phyloP scores from a whole-genome alignment of 2,888 invertebrate species.

The Troglohyphantes excavatus region DNA sequence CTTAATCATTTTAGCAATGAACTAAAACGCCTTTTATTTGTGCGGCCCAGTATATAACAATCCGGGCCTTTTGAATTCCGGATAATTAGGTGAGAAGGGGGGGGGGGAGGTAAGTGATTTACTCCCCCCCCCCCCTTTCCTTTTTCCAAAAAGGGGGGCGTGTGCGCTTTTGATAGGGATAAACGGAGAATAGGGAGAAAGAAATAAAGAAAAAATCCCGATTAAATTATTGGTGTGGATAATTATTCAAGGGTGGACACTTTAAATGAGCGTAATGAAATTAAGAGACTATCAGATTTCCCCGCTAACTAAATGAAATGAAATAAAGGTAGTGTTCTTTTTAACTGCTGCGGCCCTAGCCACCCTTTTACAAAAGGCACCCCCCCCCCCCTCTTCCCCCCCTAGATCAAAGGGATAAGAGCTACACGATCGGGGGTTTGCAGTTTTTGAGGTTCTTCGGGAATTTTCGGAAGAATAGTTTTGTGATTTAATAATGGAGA shows the following conservation, averaged over 20 bases:
- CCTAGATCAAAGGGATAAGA: conserved; percentile 63
- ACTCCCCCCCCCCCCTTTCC: conserved; percentile 2
- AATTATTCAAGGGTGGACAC: conserved; percentile 68
- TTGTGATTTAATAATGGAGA: conserved; percentile 65
- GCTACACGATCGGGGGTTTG: conserved; percentile 32
- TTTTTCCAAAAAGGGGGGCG: conserved; percentile 44
- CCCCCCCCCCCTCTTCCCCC: not conserved
- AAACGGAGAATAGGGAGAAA: conserved; percentile 26
- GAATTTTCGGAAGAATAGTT: conserved; percentile 60
- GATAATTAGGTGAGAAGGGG: conserved; percentile 51
- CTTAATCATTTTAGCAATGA: conserved; percentile 78
- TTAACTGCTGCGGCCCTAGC: not conserved
- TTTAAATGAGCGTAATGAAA: conserved; percentile 76
- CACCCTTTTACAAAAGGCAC: conserved; percentile 30
- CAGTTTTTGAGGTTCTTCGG: conserved; percentile 58
- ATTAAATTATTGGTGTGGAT: conserved; percentile 73
- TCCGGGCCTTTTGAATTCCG: conserved; percentile 64
- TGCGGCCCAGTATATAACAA: conserved; percentile 52
- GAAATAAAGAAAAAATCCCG: conserved; percentile 33
- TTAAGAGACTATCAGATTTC: conserved; percentile 76
- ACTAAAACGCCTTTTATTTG: conserved; percentile 78
- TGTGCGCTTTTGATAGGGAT: conserved; percentile 66
- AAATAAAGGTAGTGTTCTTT: conserved; percentile 53
- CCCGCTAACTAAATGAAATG: conserved; percentile 66
- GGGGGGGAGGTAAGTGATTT: conserved; percentile 45